Conservation (phyloP, 2,113 vertebrate species). For the Osmerus mordax region DNA sequence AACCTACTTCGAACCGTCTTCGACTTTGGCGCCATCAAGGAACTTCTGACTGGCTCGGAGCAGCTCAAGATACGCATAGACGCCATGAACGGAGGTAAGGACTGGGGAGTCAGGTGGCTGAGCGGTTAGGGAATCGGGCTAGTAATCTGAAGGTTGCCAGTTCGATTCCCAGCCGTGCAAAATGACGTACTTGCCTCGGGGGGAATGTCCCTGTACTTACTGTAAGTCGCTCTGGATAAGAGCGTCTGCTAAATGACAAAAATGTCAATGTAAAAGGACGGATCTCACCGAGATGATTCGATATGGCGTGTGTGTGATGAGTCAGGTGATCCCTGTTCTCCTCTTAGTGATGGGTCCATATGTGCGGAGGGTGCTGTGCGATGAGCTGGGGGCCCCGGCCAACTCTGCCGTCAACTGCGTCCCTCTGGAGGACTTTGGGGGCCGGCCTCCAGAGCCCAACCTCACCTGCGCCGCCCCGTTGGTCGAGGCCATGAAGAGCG, state of each 20-base stretch:
- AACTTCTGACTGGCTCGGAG: constrained; percentile 85
- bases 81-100: constrained; percentile 93
- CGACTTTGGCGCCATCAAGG: constrained; percentile 89
- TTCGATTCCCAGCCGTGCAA: too few species aligned
- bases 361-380: constrained; percentile 91
- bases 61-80: constrained; percentile 94
- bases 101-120: neutral
- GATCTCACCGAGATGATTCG: too few species aligned
- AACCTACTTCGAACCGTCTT: constrained; percentile 89
- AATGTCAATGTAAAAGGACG: neutral
- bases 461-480: constrained; percentile 86
- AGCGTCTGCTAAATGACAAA: neutral
- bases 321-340: neutral
- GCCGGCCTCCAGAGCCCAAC: constrained; percentile 91
- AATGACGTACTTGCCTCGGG: too few species aligned
- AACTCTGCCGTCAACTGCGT: constrained; percentile 96
- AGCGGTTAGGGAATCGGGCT: too few species aligned
- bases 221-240: neutral
- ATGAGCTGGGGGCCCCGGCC: constrained; percentile 93
- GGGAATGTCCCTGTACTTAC: too few species aligned
- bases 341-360: constrained; percentile 94
- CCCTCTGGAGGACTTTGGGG: constrained; percentile 95
- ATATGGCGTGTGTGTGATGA: neutral
- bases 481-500: constrained; percentile 94
- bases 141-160: too few species aligned